Percentiles rank a stretch among this genome's conserved stretches.
phyloP scores from a whole-genome alignment of 2,797 vertebrate species.

The Sciurus carolinensis region DNA sequence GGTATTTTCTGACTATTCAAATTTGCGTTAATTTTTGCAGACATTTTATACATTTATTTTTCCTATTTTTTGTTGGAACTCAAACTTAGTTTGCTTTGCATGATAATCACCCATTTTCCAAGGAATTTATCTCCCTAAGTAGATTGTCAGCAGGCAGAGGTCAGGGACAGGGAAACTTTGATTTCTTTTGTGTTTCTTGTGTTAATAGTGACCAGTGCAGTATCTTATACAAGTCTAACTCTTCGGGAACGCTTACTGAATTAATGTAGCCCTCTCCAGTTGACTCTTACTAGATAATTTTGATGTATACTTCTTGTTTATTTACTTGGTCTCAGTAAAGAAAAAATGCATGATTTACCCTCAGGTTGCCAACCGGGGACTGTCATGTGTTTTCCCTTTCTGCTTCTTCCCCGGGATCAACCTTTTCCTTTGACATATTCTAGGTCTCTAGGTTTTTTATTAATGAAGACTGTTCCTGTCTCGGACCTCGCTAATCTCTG shows the following conservation, averaged over 20 bases:
- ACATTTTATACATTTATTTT: neutral
- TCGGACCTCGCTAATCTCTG: neutral
- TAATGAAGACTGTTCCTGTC: neutral
- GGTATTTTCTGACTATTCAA: conserved; percentile 9
- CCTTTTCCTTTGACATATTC: conserved; percentile 35
- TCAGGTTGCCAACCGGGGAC: neutral
- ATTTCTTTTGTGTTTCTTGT: neutral
- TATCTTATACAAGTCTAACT: neutral
- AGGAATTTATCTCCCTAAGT: neutral
- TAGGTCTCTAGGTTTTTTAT: neutral
- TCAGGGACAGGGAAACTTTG: neutral
- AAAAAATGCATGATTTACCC: neutral
- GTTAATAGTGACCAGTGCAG: neutral
- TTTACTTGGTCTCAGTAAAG: neutral
- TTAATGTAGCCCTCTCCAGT: neutral
- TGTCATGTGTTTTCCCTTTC: neutral
- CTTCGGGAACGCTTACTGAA: neutral
- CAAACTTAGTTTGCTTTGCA: conserved; percentile 16
- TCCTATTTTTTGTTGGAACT: conserved; percentile 49
- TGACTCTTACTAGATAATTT: neutral
- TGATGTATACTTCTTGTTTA: neutral
- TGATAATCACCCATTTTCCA: neutral
- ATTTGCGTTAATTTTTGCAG: neutral
- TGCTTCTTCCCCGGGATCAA: neutral
- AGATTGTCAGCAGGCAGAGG: neutral